A percentile compares a stretch with the other conserved stretches of the same genome.
phyloP scores from a whole-genome alignment of 2,888 invertebrate species.

The Trichopria drosophilae region DNA sequence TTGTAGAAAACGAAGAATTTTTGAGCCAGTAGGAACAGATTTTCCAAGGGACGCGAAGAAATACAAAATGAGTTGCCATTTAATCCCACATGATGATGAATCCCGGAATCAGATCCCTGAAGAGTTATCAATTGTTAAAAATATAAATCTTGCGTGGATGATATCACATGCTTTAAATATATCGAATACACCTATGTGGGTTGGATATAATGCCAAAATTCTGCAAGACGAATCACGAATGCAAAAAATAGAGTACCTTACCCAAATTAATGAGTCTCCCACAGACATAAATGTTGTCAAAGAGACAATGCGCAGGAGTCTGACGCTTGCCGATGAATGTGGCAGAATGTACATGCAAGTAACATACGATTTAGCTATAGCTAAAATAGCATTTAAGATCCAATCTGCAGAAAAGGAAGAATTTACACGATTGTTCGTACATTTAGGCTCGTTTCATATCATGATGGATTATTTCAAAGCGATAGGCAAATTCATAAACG shows the following conservation, averaged over 20 bases:
- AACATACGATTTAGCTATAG: no score
- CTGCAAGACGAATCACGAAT: slow-evolving; percentile 31
- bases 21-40: slow-evolving; percentile 15
- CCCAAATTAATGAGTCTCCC: slow-evolving; percentile 44
- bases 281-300: slow-evolving; percentile 37
- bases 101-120: neutral
- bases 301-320: slow-evolving; percentile 33
- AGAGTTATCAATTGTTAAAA: slow-evolving; percentile 9
- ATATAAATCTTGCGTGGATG: slow-evolving; percentile 31
- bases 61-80: slow-evolving; percentile 14
- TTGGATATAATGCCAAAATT: slow-evolving; percentile 42
- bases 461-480: slow-evolving; percentile 46
- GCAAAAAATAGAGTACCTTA: slow-evolving; percentile 42
- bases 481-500: slow-evolving; percentile 43
- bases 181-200: slow-evolving; percentile 44
- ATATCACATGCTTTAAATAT: slow-evolving; percentile 37
- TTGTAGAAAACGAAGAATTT: slow-evolving; percentile 28
- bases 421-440: no score
- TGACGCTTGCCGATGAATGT: slow-evolving; percentile 33
- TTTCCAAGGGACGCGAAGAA: slow-evolving; percentile 20
- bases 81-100: slow-evolving; percentile 19
- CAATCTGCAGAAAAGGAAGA: slow-evolving; percentile 34
- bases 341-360: no score
- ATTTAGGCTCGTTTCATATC: no score
- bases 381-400: slow-evolving; percentile 40